A percentile compares a stretch with the other conserved stretches of the same genome.
Conservation (phyloP, 53 echinoderm and acorn worm species). For the Hippasteria phrygiana region DNA sequence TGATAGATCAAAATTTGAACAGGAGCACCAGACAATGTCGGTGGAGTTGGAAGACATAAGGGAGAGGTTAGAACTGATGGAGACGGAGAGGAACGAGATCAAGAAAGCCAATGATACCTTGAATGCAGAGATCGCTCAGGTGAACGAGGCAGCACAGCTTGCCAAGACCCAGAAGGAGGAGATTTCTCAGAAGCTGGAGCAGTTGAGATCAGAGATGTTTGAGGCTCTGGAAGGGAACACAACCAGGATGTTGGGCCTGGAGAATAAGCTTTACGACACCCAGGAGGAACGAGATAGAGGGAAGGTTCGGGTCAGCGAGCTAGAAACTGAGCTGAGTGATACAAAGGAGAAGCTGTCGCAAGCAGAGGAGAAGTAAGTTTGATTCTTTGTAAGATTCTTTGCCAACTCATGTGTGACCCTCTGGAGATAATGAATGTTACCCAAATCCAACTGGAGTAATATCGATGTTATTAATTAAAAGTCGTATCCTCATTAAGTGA, state of each 20-base stretch:
- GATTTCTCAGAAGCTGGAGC: conserved; percentile 71
- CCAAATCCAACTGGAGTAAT: no score
- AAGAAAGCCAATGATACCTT: conserved; percentile 79
- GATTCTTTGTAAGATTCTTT: no score
- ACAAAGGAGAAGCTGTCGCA: conserved; percentile 17
- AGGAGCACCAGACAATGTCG: conserved; percentile 47
- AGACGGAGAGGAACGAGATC: conserved; percentile 79
- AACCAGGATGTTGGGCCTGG: conserved; percentile 61
- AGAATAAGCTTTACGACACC: conserved; percentile 49
- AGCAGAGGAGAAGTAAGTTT: conserved; percentile 42
- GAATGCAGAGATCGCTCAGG: conserved; percentile 71
- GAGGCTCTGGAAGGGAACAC: conserved; percentile 68
- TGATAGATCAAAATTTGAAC: conserved; percentile 52
- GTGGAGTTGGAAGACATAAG: conserved; percentile 65
- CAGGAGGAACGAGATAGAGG: conserved; percentile 51
- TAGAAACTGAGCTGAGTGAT: conserved; percentile 32
- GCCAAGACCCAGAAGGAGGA: conserved; percentile 67
- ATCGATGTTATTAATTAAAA: no score
- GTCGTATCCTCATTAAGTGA: no score
- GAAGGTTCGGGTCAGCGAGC: conserved; percentile 39
- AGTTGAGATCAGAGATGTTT: conserved; percentile 75
- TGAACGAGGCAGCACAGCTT: conserved; percentile 74
- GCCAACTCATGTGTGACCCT: no score
- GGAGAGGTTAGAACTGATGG: conserved; percentile 73
- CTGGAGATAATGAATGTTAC: no score